A percentile compares a stretch with the other conserved stretches of the same genome.
Conservation (phyloP, 1,140 invertebrate species). For the Acromyrmex heyeri region DNA sequence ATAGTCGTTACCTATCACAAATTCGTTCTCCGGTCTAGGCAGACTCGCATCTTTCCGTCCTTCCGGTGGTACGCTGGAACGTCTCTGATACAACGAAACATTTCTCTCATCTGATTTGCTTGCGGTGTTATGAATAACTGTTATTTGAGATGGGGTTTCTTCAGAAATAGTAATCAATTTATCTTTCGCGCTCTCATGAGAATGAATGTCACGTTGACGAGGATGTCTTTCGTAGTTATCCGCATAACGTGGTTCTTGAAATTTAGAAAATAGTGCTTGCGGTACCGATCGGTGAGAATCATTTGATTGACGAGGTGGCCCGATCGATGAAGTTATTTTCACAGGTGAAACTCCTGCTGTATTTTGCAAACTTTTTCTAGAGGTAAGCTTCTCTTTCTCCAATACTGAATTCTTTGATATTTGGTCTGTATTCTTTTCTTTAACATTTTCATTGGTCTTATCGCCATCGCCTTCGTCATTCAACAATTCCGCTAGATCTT, state of each 20-base stretch:
- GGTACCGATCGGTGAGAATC: neutral
- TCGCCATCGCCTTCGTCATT: constrained; percentile 64
- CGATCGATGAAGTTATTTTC: constrained; percentile 34
- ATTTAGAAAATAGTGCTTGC: constrained; percentile 36
- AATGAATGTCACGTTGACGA: constrained; percentile 62
- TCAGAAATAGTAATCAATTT: constrained; percentile 19
- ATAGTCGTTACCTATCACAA: constrained; percentile 62
- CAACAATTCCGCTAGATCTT: constrained; percentile 78
- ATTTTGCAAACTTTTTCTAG: constrained; percentile 49
- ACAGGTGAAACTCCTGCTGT: neutral
- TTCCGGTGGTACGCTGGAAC: constrained; percentile 11
- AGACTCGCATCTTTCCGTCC: neutral
- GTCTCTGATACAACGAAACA: constrained; percentile 62
- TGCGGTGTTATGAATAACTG: neutral
- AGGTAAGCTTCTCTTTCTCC: constrained; percentile 19
- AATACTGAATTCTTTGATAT: neutral
- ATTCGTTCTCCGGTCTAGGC: constrained; percentile 56
- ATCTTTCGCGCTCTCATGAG: constrained; percentile 54
- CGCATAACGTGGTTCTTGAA: constrained; percentile 71
- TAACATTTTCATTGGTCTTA: constrained; percentile 1
- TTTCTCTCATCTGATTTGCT: constrained; percentile 54
- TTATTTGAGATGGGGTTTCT: constrained; percentile 10
- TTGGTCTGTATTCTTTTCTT: constrained; percentile 67
- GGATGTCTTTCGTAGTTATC: constrained; percentile 81
- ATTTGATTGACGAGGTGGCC: constrained; percentile 19